Evolutionary conservation across 2,888 invertebrate genomes (phyloP).

Genomic region (Campopleginae sp.): DNA sequence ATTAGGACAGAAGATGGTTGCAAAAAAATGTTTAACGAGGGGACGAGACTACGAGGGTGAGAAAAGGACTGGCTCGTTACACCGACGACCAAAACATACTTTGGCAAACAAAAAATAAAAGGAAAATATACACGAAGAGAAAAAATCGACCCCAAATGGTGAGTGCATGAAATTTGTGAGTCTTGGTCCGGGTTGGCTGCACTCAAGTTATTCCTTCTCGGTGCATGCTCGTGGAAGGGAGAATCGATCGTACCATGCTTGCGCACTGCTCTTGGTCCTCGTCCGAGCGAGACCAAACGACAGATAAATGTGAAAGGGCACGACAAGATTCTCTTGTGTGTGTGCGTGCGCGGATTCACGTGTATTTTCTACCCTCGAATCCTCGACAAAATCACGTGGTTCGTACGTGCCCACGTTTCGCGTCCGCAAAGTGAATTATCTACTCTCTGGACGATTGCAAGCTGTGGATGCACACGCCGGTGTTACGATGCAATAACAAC

Average conservation of each 20-base stretch:
- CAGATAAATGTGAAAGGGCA: conserved; percentile 38
- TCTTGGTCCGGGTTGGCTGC: conserved; percentile 17
- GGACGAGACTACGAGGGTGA: conserved; percentile 24
- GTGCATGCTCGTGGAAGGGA: conserved; percentile 10
- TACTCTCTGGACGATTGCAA: conserved; percentile 56
- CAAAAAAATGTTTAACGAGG: conserved; percentile 41
- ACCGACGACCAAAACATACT: conserved; percentile 36
- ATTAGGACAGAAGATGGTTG: conserved; percentile 21
- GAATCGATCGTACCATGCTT: conserved; percentile 62
- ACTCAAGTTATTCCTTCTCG: conserved; percentile 40
- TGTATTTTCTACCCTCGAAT: conserved; percentile 35
- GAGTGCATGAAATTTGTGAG: conserved; percentile 53
- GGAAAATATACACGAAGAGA: conserved; percentile 29
- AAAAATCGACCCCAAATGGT: conserved; percentile 30
- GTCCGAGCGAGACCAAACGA: conserved; percentile 41
- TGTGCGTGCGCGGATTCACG: neutral
- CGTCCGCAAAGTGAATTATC: conserved; percentile 67
- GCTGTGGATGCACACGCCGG: conserved; percentile 50
- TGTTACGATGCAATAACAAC: conserved; percentile 40
- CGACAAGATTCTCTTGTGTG: conserved; percentile 24
- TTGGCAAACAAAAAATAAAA: conserved; percentile 23
- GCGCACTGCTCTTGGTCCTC: conserved; percentile 41
- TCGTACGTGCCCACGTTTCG: conserved; percentile 65
- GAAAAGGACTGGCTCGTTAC: conserved; percentile 56
- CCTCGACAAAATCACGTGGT: conserved; percentile 60